Percentiles rank a stretch among this genome's conserved stretches.
phyloP scores from a whole-genome alignment of 2,797 vertebrate genomes.

The Coracias cyanogaster region DNA sequence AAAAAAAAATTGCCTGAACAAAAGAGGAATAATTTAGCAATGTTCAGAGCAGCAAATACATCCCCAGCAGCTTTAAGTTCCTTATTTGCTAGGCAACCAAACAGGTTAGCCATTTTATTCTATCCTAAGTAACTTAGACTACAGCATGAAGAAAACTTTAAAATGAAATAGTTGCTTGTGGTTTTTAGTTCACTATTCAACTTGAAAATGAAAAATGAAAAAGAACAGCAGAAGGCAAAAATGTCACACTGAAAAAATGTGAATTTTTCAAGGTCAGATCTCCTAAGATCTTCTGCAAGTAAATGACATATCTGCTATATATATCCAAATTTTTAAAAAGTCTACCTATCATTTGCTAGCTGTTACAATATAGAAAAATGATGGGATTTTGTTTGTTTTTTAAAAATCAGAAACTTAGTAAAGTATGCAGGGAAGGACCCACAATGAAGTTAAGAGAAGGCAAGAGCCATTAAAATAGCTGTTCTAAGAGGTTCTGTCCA shows the following conservation, averaged over 20 bases:
- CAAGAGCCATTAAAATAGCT: background rate
- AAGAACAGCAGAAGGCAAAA: background rate
- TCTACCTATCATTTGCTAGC: background rate
- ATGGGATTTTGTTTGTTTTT: background rate
- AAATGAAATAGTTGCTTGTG: background rate
- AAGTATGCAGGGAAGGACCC: background rate
- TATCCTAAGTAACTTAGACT: background rate
- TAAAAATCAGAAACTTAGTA: background rate
- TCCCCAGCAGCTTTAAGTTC: background rate
- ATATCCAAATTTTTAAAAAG: constrained; percentile 35
- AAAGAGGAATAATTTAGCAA: background rate
- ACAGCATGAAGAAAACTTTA: background rate
- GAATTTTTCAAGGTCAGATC: constrained; percentile 17
- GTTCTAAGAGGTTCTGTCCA: background rate
- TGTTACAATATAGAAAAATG: background rate
- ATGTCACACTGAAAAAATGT: background rate
- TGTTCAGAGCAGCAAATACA: background rate
- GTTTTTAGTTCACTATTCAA: background rate
- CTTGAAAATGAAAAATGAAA: background rate
- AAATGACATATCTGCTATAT: background rate
- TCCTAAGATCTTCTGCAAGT: constrained; percentile 35
- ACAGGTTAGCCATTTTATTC: background rate
- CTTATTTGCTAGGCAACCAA: background rate
- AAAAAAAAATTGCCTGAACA: background rate
- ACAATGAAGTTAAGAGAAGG: background rate